Evolutionary conservation across 2,113 vertebrate genomes (phyloP).

Genomic region (Boleophthalmus pectinirostris): DNA sequence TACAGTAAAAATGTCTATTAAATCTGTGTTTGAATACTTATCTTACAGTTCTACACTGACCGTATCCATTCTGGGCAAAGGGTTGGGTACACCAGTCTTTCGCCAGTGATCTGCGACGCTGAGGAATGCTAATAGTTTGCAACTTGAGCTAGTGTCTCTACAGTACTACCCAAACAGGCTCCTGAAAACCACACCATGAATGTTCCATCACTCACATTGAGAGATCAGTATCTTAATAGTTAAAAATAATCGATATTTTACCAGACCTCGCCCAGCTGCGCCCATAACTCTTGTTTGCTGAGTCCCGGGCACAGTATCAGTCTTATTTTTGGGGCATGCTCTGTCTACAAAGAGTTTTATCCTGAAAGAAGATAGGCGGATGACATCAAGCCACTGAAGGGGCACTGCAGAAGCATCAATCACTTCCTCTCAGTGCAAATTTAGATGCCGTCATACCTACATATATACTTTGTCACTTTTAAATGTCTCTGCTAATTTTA

Average conservation of each 20-base stretch:
- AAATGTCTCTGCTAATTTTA: constrained; percentile 8
- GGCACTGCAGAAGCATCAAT: constrained; percentile 43
- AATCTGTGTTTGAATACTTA: background rate
- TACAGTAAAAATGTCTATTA: too few relatives aligned
- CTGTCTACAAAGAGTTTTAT: constrained; percentile 44
- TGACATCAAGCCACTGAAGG: constrained; percentile 52
- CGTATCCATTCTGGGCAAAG: constrained; percentile 23
- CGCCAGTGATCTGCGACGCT: constrained; percentile 36
- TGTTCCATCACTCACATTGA: constrained; percentile 69
- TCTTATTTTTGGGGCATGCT: constrained; percentile 61
- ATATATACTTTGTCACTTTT: background rate
- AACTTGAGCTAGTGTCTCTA: constrained; percentile 64
- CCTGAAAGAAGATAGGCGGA: constrained; percentile 58
- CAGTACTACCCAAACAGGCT: constrained; percentile 70
- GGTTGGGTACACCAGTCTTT: constrained; percentile 18
- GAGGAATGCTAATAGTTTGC: constrained; percentile 77
- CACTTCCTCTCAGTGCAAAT: constrained; percentile 55
- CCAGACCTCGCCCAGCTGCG: constrained; percentile 63
- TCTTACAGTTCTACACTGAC: background rate
- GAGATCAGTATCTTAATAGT: constrained; percentile 78
- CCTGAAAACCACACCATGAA: constrained; percentile 67
- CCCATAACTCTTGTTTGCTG: constrained; percentile 68
- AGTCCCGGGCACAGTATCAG: constrained; percentile 51
- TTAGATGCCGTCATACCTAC: constrained; percentile 29
- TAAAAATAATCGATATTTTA: constrained; percentile 70